These are phyloP conservation scores for Cardiocondyla obscurior DNA, from an alignment of 1,140 invertebrate species.

Conservation along the genomic window DNA sequence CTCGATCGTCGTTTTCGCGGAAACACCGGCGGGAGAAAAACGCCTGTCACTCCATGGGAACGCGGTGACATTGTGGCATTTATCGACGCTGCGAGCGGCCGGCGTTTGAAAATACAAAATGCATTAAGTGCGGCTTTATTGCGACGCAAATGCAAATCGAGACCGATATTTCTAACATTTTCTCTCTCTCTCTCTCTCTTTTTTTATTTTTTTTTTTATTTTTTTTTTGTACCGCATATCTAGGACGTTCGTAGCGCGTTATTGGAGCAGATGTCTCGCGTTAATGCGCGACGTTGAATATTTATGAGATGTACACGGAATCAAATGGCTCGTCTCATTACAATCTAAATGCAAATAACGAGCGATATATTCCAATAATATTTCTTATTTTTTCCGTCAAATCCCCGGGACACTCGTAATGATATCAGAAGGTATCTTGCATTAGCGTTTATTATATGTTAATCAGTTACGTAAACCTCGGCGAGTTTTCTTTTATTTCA, in stretches of 20 bases:
- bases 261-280: neutral
- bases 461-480: neutral
- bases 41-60: conserved; percentile 52
- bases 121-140: conserved; percentile 44
- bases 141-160: conserved; percentile 43
- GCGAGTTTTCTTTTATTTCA: neutral
- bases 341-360: neutral
- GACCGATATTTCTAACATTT: conserved; percentile 26
- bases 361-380: neutral
- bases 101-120: conserved; percentile 22
- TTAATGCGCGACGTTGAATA: conserved; percentile 4
- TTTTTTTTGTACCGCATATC: neutral
- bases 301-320: conserved; percentile 24
- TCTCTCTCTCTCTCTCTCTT: too few relatives aligned
- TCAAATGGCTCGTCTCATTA: neutral
- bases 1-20: conserved; percentile 32
- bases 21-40: conserved; percentile 38
- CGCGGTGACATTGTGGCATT: conserved; percentile 54
- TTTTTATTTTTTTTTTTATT: conserved; percentile 15
- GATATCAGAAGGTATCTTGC: neutral
- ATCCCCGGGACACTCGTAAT: neutral
- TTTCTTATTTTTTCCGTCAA: neutral
- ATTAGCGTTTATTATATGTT: neutral
- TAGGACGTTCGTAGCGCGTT: neutral
- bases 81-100: conserved; percentile 47